Percentiles rank a stretch among this genome's conserved stretches.
Conservation (phyloP, 1,140 invertebrate species). For the Drosophila rhopaloa region DNA sequence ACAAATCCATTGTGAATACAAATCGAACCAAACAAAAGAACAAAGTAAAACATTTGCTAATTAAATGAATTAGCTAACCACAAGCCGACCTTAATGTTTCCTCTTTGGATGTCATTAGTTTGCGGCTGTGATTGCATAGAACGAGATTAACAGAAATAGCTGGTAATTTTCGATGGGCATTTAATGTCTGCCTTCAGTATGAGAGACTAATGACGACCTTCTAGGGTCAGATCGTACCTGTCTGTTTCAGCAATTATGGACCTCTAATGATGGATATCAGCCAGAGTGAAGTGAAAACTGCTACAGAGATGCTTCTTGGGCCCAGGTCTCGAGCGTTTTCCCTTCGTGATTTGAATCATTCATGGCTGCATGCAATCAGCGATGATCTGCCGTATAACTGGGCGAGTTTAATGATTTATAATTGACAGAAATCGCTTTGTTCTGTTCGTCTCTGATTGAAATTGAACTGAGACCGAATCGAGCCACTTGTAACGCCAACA, state of each 20-base stretch:
- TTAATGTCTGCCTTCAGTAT: conserved; percentile 40
- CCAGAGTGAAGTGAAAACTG: conserved; percentile 15
- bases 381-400: conserved; percentile 31
- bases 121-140: conserved; percentile 30
- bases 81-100: conserved; percentile 36
- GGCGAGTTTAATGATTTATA: conserved; percentile 41
- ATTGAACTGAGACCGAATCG: conserved; percentile 9
- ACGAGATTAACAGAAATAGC: conserved; percentile 33
- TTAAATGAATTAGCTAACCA: conserved; percentile 39
- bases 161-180: conserved; percentile 43
- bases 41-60: conserved; percentile 30
- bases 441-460: conserved; percentile 5
- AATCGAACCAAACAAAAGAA: conserved; percentile 1
- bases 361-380: conserved; percentile 14
- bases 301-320: conserved; percentile 8
- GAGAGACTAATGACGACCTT: conserved; percentile 44
- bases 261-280: conserved; percentile 27
- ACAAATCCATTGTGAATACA: conserved; percentile 3
- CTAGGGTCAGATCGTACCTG: conserved; percentile 27
- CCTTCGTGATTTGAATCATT: conserved; percentile 30
- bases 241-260: conserved; percentile 24
- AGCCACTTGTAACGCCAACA: conserved; percentile 42
- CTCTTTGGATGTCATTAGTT: conserved; percentile 30
- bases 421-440: conserved; percentile 42
- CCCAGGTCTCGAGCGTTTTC: conserved; percentile 5